Percentiles rank a stretch among this genome's conserved stretches.
phyloP scores from a whole-genome alignment of 2,113 vertebrate species.

The Cercocebus atys region DNA sequence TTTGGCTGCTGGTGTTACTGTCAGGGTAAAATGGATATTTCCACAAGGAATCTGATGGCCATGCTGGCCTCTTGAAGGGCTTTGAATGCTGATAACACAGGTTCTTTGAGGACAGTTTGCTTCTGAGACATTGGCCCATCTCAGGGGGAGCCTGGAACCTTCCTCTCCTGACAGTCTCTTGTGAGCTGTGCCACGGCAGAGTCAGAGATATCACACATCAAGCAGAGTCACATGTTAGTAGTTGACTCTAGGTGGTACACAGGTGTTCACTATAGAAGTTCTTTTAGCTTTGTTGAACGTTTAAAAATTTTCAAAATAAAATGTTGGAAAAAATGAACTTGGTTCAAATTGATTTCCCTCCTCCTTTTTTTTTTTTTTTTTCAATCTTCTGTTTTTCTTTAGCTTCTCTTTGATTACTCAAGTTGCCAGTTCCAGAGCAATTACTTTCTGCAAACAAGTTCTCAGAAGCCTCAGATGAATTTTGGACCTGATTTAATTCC shows the following conservation, averaged over 20 bases:
- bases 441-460: slow-evolving; percentile 57
- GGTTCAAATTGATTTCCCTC: background rate
- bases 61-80: background rate
- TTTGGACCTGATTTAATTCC: slow-evolving; percentile 60
- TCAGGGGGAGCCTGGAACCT: background rate
- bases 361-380: background rate
- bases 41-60: too few species aligned
- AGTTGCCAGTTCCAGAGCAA: slow-evolving; percentile 38
- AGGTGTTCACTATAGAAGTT: background rate
- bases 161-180: background rate
- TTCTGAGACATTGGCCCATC: background rate
- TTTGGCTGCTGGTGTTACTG: background rate
- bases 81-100: background rate
- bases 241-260: accelerated
- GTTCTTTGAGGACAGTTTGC: background rate
- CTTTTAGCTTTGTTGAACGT: background rate
- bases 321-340: background rate
- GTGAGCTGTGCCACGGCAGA: background rate
- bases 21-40: background rate
- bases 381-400: slow-evolving; percentile 11
- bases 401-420: slow-evolving; percentile 47
- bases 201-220: accelerated
- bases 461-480: slow-evolving; percentile 55
- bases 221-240: background rate
- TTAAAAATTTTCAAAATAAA: background rate